phyloP scores from a whole-genome alignment of 1,140 invertebrate species.

The Lepeophtheirus salmonis region DNA sequence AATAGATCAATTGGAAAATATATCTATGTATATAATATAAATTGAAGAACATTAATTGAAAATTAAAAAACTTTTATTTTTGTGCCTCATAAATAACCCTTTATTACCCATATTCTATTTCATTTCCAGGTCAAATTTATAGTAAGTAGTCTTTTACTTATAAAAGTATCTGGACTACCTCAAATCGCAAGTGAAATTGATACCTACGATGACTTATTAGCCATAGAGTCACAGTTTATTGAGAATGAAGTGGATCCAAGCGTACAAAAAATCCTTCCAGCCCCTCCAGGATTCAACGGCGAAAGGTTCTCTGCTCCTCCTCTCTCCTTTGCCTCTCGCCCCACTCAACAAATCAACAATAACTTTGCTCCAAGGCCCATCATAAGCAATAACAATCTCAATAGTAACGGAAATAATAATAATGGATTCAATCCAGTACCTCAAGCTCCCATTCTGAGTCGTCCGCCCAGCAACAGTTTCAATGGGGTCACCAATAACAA shows the following conservation, averaged over 20 bases:
- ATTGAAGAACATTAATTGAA: no score
- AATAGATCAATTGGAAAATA: no score
- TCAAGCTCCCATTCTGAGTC: no score
- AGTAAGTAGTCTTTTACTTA: neutral
- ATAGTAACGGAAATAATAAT: no score
- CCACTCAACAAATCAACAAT: neutral
- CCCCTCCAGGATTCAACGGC: neutral
- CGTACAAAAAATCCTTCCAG: neutral
- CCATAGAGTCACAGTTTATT: neutral
- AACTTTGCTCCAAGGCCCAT: neutral
- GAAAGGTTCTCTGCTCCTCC: neutral
- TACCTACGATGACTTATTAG: conserved; percentile 3
- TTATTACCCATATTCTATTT: no score
- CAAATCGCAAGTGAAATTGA: conserved; percentile 10
- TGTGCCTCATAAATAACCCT: no score
- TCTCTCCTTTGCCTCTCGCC: neutral
- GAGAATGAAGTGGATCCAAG: neutral
- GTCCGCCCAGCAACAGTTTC: no score
- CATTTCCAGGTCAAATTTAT: neutral
- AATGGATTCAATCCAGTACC: no score
- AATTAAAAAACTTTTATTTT: no score
- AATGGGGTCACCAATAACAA: no score
- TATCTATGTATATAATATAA: no score
- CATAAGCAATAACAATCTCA: no score
- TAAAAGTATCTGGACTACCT: neutral